phyloP scores from a whole-genome alignment of 2,113 vertebrate species.

The Ictalurus furcatus region DNA sequence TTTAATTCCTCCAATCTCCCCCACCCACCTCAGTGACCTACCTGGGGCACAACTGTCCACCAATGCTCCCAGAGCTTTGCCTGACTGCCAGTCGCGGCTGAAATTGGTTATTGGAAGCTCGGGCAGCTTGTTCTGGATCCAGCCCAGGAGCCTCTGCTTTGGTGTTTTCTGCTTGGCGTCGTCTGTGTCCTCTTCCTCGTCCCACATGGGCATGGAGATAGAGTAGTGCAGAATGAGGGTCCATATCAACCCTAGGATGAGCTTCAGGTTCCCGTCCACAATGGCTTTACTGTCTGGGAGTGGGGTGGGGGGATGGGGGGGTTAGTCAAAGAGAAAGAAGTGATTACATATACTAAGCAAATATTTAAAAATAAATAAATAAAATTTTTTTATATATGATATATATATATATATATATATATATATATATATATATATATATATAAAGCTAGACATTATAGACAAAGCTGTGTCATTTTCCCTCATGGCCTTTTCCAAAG shows the following conservation, averaged over 20 bases:
- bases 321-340: neutral
- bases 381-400: too few relatives aligned
- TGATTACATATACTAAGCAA: neutral
- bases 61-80: constrained; percentile 74
- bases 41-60: constrained; percentile 82
- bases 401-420: too few relatives aligned
- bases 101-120: constrained; percentile 91
- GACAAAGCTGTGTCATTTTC: neutral
- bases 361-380: too few relatives aligned
- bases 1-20: neutral
- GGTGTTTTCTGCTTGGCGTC: constrained; percentile 79
- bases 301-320: neutral
- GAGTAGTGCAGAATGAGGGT: constrained; percentile 84
- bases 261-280: constrained; percentile 84
- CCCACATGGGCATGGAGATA: constrained; percentile 88
- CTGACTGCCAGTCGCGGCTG: constrained; percentile 78
- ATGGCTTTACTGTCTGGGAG: constrained; percentile 75
- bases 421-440: too few relatives aligned
- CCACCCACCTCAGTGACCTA: constrained; percentile 41
- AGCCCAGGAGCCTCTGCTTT: constrained; percentile 80
- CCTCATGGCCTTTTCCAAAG: too few relatives aligned
- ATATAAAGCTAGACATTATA: neutral
- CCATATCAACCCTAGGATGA: constrained; percentile 84
- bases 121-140: constrained; percentile 82
- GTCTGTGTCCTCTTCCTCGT: constrained; percentile 79